Base-by-base conservation (phyloP, 2,888 invertebrate genomes). In the Amorpha juglandis region DNA sequence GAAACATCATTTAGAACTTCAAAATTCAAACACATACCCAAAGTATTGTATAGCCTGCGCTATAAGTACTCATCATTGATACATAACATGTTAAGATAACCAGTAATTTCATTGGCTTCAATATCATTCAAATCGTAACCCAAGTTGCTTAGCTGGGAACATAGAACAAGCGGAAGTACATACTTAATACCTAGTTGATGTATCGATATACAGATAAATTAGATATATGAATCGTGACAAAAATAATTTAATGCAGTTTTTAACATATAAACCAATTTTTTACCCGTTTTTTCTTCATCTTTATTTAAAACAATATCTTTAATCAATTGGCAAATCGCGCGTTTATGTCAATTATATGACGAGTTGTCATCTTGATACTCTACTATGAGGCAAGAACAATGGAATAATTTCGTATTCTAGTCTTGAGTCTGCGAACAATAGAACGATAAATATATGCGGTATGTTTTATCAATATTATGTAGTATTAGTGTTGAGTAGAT, bases 341-440 rank as follows among this genome's bases (percentile, higher is more conserved):
- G 51, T 51, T 51, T 52, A 52, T 35, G n/a, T 38, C 42, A 38
- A 0, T 63, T 16, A 4, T 48, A 27, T 47, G 45, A 58, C 19
- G n/a, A n/a, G 48, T 45, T 45, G 12, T 8, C 38, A n/a, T 9
- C 14, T 51, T 51, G 42, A 21, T 12, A 8, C 27, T 27, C 27
- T 27, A 27, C 4, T 3, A 27, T n/a, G n/a, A n/a, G n/a, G n/a
- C 45, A 62, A 65, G 67, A 73, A 77, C 77, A 74, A 76, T 78
- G 69, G 70, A 68, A 69, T 73, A 67, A 77, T 75, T 69, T 73
- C 14, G 69, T 71, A 79, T 79, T 80, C 76, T 38, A 51, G 64
- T 71, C 78, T 63, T 65, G 64, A 63, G 63, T 66, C 55, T 66
- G 62, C 67, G 67, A 66, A 67, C 73, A 73, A 74, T 70, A 64